Conservation (phyloP, 2,797 vertebrate species). For the Astyanax mexicanus region DNA sequence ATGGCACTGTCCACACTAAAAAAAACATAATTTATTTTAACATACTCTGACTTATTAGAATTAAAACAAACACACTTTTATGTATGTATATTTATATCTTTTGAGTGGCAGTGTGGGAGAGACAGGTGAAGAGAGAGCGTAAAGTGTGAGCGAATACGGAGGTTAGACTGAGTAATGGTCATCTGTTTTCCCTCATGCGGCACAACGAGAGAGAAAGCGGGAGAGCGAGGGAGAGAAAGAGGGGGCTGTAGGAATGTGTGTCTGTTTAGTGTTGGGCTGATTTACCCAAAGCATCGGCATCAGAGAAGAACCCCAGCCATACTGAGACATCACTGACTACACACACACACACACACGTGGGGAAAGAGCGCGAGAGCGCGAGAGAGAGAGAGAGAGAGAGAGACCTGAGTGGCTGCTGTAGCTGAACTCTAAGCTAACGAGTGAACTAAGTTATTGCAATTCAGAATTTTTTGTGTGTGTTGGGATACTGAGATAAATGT, state of each 20-base stretch:
- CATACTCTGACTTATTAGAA: too few species aligned
- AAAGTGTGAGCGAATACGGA: slow-evolving; percentile 54
- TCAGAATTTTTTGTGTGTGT: slow-evolving; percentile 29
- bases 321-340: slow-evolving; percentile 12
- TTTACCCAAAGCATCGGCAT: slow-evolving; percentile 66
- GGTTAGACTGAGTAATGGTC: slow-evolving; percentile 58
- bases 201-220: slow-evolving; percentile 53
- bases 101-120: not conserved
- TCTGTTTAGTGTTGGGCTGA: slow-evolving; percentile 76
- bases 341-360: slow-evolving; percentile 6
- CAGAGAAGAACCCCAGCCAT: slow-evolving; percentile 24
- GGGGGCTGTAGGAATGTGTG: slow-evolving; percentile 74
- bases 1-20: too few species aligned
- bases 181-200: slow-evolving; percentile 77
- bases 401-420: slow-evolving; percentile 24
- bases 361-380: not conserved
- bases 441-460: too few species aligned
- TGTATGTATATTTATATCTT: not conserved
- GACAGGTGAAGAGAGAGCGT: slow-evolving; percentile 35
- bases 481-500: slow-evolving; percentile 34
- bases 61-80: not conserved
- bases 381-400: not conserved
- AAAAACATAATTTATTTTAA: too few species aligned
- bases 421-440: too few species aligned
- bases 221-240: slow-evolving; percentile 50